Evolutionary conservation across 2,888 invertebrate genomes (phyloP), one percentile per base, ranked within the genome.

Genomic region (Meiosimyza decipiens): DNA sequence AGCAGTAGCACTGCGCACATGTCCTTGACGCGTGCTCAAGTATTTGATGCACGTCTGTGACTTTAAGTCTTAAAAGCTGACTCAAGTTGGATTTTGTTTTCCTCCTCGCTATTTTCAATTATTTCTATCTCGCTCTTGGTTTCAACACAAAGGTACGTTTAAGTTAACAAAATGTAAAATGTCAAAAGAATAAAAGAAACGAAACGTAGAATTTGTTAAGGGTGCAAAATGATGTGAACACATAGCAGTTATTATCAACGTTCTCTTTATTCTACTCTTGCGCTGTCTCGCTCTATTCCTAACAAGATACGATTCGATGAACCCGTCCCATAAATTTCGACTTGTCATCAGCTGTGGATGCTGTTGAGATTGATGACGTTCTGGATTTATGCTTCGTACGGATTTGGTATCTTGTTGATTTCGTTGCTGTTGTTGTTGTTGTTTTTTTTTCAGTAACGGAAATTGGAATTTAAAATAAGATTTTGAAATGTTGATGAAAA

Each of bases 251-350:
- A 28, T 40, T 40, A 40, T 40, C 40, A 40, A 7, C 40, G 9
- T 40, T 9, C 40, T 40, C 9, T 40, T 6, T 9, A 40, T 40
- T 40, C 40, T 6, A 40, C 40, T 40, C 40, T 40, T 40, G 40
- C 40, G 40, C 40, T 40, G 18, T 51, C 18, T 50, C 9, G 12
- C 15, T 51, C 18, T 62, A 40, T 22, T 51, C 18, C 70, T 54
- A 70, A 70, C 70, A 62, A 70, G 70, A 47, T 18, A 63, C 47
- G 54, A 63, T 70, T 54, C 70, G 62, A 54, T 70, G 62, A 63
- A 40, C 70, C 47, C 70, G 51, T 70, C 66, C 69, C 62, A 63
- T 70, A 70, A 70, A 63, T 70, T 70, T 18, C 47, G 16, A 40
- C 40, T 13, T 62, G 62, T 63, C 70, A 70, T 63, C 70, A 63